phyloP scores from a whole-genome alignment of 2,888 invertebrate species.

The Patella caerulea region DNA sequence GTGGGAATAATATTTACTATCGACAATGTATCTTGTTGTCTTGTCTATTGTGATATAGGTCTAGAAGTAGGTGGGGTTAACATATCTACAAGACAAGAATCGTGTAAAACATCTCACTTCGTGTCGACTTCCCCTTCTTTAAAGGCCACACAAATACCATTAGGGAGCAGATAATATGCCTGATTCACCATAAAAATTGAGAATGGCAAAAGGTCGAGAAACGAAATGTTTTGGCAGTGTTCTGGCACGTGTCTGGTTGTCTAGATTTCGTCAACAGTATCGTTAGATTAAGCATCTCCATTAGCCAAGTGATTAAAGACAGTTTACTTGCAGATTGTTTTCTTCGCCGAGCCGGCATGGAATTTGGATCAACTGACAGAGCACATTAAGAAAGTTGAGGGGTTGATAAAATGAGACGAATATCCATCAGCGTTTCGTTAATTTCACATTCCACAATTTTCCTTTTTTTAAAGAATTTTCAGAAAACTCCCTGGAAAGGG shows the following conservation, averaged over 20 bases:
- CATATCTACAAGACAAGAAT: too few species aligned
- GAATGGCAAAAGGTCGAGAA: constrained; percentile 12
- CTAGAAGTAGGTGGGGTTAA: too few species aligned
- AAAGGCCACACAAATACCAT: too few species aligned
- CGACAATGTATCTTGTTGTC: too few species aligned
- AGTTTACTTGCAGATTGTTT: not conserved
- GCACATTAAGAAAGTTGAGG: not conserved
- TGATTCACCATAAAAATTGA: not conserved
- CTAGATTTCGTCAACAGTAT: constrained; percentile 12
- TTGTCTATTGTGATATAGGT: too few species aligned
- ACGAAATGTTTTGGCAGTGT: not conserved
- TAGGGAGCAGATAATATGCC: not conserved
- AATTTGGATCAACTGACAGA: constrained; percentile 5
- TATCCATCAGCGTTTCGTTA: not conserved
- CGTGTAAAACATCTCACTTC: too few species aligned
- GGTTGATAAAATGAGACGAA: not conserved
- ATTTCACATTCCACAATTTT: not conserved
- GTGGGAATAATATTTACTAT: too few species aligned
- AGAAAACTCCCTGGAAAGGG: too few species aligned
- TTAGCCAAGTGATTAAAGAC: not conserved
- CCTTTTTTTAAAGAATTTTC: too few species aligned
- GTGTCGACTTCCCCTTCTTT: too few species aligned
- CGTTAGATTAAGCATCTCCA: constrained; percentile 7
- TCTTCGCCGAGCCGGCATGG: not conserved
- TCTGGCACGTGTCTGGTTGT: not conserved